phyloP scores from a whole-genome alignment of 2,113 vertebrate species.

The Falco punctatus region DNA sequence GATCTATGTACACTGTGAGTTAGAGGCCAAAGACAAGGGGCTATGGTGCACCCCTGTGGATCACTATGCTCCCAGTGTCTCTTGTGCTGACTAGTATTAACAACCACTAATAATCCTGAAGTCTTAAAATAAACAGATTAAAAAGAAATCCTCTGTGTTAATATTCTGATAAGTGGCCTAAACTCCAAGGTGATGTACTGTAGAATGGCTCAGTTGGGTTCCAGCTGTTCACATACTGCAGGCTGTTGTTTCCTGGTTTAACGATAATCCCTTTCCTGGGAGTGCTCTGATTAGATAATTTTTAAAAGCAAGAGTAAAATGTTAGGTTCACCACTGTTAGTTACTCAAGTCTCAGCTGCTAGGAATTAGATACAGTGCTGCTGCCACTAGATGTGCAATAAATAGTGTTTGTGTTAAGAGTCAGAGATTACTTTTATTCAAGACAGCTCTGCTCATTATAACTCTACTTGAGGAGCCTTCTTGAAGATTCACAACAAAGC shows the following conservation, averaged over 20 bases:
- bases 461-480: constrained; percentile 50
- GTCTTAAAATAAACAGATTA: constrained; percentile 38
- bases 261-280: neutral
- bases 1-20: neutral
- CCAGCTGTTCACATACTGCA: constrained; percentile 42
- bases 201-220: neutral
- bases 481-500: constrained; percentile 45
- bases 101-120: neutral
- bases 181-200: constrained; percentile 17
- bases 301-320: constrained; percentile 50
- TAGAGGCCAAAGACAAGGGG: neutral
- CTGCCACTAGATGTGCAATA: constrained; percentile 24
- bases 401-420: constrained; percentile 50
- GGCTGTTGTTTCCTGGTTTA: constrained; percentile 41
- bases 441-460: constrained; percentile 57
- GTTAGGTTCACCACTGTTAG: constrained; percentile 30
- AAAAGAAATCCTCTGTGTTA: constrained; percentile 15
- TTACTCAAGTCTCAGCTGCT: constrained; percentile 9
- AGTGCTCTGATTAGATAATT: constrained; percentile 53
- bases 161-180: constrained; percentile 35
- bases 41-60: neutral
- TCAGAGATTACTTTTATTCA: constrained; percentile 47
- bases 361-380: constrained; percentile 29
- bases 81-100: neutral
- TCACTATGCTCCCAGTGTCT: neutral